Conservation (phyloP, 2,797 vertebrate species). For the Moxostoma hubbsi region DNA sequence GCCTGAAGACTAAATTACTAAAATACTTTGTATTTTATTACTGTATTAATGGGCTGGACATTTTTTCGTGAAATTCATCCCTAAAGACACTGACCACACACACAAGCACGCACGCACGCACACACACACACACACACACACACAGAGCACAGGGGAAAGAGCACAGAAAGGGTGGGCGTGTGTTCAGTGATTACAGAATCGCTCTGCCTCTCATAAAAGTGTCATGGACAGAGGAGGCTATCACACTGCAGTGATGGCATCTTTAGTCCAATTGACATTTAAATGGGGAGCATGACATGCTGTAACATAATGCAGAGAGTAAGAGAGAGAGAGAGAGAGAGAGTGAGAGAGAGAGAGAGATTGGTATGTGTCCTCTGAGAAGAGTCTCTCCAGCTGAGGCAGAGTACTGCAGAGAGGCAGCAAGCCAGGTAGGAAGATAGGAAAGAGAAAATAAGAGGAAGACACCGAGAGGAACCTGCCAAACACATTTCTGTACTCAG, state of each 20-base stretch:
- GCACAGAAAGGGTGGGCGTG: neutral
- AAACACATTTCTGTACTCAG: slow-evolving; percentile 25
- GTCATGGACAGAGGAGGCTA: slow-evolving; percentile 31
- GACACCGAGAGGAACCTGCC: slow-evolving; percentile 9
- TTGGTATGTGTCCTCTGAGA: slow-evolving; percentile 13
- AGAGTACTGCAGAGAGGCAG: slow-evolving; percentile 10
- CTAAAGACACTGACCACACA: neutral
- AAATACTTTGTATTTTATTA: too few species aligned
- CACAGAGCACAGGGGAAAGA: too few species aligned
- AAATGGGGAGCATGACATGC: slow-evolving; percentile 28
- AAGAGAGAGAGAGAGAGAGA: too few species aligned
- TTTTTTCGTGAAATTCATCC: neutral
- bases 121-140: neutral
- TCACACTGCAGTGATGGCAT: slow-evolving; percentile 45
- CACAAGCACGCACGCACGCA: neutral
- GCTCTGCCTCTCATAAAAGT: slow-evolving; percentile 30
- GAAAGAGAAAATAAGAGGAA: slow-evolving; percentile 17
- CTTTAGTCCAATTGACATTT: slow-evolving; percentile 42
- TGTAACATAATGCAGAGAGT: neutral
- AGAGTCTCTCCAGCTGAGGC: slow-evolving; percentile 2
- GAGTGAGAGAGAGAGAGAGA: neutral
- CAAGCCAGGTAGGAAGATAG: slow-evolving; percentile 1
- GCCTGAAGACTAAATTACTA: too few species aligned
- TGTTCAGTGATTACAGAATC: neutral
- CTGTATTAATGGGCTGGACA: too few species aligned